Evolutionary conservation across 2,113 vertebrate species (phyloP).

Genomic region (Numida meleagris): DNA sequence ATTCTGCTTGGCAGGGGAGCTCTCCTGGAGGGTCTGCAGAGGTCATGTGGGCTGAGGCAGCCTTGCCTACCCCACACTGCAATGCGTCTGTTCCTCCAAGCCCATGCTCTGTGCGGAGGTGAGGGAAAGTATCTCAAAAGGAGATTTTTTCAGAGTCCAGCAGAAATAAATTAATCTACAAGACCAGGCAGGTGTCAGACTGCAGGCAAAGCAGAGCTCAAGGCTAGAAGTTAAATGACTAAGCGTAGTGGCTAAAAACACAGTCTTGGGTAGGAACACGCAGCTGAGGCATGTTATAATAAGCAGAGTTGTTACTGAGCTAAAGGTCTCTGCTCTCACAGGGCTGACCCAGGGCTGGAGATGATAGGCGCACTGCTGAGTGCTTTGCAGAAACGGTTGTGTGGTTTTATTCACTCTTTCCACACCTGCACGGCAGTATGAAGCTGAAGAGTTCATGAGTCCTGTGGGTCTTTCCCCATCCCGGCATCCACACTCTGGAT

Average conservation of each 20-base stretch:
- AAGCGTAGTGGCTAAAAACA: background rate
- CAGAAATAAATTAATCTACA: slow-evolving; percentile 51
- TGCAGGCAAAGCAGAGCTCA: background rate
- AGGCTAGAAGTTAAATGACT: slow-evolving; percentile 15
- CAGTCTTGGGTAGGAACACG: background rate
- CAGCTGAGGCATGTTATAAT: slow-evolving; percentile 38
- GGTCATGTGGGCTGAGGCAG: background rate
- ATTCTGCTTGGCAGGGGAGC: background rate
- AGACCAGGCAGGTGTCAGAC: slow-evolving; percentile 33
- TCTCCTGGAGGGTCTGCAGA: background rate
- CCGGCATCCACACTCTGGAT: background rate
- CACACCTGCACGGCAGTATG: slow-evolving; percentile 26
- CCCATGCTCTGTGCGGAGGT: background rate
- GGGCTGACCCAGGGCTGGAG: background rate
- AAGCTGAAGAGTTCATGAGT: slow-evolving; percentile 22
- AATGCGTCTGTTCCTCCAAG: background rate
- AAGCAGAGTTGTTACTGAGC: slow-evolving; percentile 46
- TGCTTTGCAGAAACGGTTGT: background rate
- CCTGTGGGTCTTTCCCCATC: background rate
- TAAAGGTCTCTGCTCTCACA: slow-evolving; percentile 19
- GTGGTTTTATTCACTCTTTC: slow-evolving; percentile 52
- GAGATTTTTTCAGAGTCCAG: slow-evolving; percentile 13
- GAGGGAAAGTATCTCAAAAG: background rate
- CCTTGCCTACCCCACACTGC: background rate
- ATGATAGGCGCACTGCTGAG: slow-evolving; percentile 21